These are phyloP conservation scores for Blomia tropicalis DNA, from an alignment of 2,888 invertebrate species.

Conservation along the genomic window DNA sequence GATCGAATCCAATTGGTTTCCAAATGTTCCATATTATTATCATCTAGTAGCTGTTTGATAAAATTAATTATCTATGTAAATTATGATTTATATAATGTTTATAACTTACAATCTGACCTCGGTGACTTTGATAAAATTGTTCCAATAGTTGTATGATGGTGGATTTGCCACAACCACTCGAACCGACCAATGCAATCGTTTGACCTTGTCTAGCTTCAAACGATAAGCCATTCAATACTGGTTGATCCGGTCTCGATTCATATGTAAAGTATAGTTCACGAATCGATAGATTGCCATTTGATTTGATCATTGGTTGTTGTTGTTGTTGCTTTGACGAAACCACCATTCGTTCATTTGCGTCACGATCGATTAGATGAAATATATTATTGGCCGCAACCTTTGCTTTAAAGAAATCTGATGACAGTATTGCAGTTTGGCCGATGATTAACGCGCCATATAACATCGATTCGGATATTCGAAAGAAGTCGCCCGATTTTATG, in stretches of 20 bases:
- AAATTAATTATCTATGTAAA: not conserved
- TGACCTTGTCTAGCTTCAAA: conserved; percentile 42
- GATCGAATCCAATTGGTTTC: conserved; percentile 52
- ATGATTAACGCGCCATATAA: conserved; percentile 63
- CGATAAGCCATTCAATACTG: conserved; percentile 56
- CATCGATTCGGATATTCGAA: conserved; percentile 56
- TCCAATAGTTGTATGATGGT: conserved; percentile 66
- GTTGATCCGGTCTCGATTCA: conserved; percentile 57
- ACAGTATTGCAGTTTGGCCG: conserved; percentile 57
- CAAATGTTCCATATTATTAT: conserved; percentile 46
- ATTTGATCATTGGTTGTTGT: conserved; percentile 30
- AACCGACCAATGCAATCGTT: conserved; percentile 56
- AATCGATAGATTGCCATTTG: conserved; percentile 52
- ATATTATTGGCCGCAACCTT: conserved; percentile 52
- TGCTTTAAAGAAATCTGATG: conserved; percentile 65
- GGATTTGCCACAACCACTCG: conserved; percentile 75
- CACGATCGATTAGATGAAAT: conserved; percentile 44
- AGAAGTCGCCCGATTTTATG: conserved; percentile 49
- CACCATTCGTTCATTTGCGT: conserved; percentile 6
- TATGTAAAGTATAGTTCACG: conserved; percentile 56
- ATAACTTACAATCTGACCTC: conserved; percentile 43
- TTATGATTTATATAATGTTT: not conserved
- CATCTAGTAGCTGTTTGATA: conserved; percentile 32
- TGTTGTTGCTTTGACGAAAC: not conserved
- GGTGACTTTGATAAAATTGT: conserved; percentile 60